phyloP scores from a whole-genome alignment of 2,113 vertebrate species.

The Neodon shergylaensis region DNA sequence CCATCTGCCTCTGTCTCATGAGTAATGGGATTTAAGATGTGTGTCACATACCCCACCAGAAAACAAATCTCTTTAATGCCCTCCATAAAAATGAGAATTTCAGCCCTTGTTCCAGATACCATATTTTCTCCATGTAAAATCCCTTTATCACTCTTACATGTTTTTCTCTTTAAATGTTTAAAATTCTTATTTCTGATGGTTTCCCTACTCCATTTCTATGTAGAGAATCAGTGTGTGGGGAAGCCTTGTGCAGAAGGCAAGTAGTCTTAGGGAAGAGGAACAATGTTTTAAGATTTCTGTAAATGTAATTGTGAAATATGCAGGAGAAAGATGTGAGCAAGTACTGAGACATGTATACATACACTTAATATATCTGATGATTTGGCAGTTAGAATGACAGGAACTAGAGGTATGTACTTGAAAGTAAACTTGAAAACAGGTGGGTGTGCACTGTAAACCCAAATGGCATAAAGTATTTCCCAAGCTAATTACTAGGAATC shows the following conservation, averaged over 20 bases:
- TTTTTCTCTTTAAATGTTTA: constrained; percentile 5
- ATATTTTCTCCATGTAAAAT: neutral
- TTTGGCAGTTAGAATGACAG: neutral
- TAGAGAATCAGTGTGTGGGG: neutral
- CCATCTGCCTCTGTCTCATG: neutral
- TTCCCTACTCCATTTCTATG: constrained; percentile 5
- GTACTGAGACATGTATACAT: neutral
- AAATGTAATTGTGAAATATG: neutral
- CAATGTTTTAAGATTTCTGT: neutral
- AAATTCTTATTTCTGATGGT: neutral
- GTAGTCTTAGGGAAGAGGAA: neutral
- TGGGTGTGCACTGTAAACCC: neutral
- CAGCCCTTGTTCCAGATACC: neutral
- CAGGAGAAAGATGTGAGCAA: constrained; percentile 33
- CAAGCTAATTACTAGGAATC: neutral
- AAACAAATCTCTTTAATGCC: neutral
- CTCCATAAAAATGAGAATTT: neutral
- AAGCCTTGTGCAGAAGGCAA: neutral
- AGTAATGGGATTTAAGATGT: neutral
- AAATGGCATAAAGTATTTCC: neutral
- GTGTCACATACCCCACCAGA: no score
- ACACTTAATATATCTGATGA: no score
- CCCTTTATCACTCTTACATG: neutral
- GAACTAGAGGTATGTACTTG: neutral
- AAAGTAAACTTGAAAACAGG: neutral